Evolutionary conservation across 2,888 invertebrate genomes (phyloP), one percentile per base, ranked within the genome.

Genomic region (Drymonia ruficornis): DNA sequence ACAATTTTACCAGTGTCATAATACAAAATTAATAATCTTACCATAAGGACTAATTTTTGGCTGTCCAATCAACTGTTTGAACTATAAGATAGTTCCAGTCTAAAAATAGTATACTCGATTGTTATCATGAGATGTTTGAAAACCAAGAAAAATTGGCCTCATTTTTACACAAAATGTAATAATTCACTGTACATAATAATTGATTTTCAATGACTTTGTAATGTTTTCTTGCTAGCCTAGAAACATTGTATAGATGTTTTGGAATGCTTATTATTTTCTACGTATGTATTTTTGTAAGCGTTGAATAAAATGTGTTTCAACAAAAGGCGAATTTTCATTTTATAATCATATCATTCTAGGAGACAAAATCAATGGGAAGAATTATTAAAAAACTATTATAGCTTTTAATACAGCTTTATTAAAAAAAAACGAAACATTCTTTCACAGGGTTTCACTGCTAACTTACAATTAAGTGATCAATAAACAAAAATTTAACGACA

Each of bases 241-340:
- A 51, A 72, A 78, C 64, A 72, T 72, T 83, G 69, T 80, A 74
- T 72, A 79, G 72, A 74, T 67, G 57, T 75, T 67, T 74, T 68
- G 53, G 70, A 71, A 65, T 63, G 46, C 46, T 57, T 61, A 63
- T 55, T 70, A 66, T 61, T 66, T 76, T 76, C 61, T 64, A 56
- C 70, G 58, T 67, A 67, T 57, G 59, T 63, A 64, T 55, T 74
- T 64, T 68, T 75, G 63, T 72, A 49, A 60, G 61, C 63, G 63
- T 75, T 78, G 63, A 74, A 70, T 76, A 67, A 70, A 66, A 67
- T 61, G 40, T 60, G 31, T 8, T 46, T 64, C 49, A 53, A 68
- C 51, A 43, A 47, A n/a, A n/a, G n/a, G n/a, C n/a, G n/a, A n/a
- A n/a, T n/a, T n/a, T n/a, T n/a, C n/a, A n/a, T n/a, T n/a, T n/a